Evolutionary conservation across 2,888 invertebrate genomes (phyloP).

Genomic region (Limnephilus auricula): DNA sequence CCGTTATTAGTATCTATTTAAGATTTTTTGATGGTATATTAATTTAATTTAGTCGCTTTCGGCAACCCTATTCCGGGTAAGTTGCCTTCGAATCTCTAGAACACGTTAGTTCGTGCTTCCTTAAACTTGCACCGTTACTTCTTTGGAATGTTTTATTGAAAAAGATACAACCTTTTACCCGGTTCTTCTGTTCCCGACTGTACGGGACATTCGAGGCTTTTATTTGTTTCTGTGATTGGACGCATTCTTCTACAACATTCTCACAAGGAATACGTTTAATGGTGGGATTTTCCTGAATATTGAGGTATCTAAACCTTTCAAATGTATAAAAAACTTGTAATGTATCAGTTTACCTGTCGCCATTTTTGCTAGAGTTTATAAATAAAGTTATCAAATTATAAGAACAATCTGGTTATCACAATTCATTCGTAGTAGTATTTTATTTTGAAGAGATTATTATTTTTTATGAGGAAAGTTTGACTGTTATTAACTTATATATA

Average conservation of each 20-base stretch:
- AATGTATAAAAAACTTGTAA: neutral
- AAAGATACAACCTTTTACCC: slow-evolving; percentile 65
- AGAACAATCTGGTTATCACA: no score
- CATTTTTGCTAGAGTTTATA: neutral
- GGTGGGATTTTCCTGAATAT: neutral
- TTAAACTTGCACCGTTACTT: slow-evolving; percentile 56
- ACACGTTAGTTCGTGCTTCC: slow-evolving; percentile 59
- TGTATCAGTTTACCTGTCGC: neutral
- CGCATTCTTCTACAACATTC: slow-evolving; percentile 50
- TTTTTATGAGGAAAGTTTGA: no score
- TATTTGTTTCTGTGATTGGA: slow-evolving; percentile 62
- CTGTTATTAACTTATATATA: no score
- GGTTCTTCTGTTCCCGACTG: slow-evolving; percentile 33
- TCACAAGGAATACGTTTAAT: slow-evolving; percentile 38
- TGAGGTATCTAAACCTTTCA: neutral
- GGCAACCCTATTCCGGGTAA: neutral
- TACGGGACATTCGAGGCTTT: slow-evolving; percentile 54
- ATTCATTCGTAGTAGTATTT: no score
- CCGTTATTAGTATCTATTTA: no score
- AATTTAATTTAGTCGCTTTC: neutral
- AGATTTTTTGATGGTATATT: neutral
- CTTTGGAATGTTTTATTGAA: slow-evolving; percentile 61
- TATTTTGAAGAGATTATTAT: no score
- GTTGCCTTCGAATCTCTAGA: slow-evolving; percentile 51
- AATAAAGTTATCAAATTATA: neutral